Base-by-base conservation (phyloP, 2,888 invertebrate genomes). In the Lutraria lutraria region DNA sequence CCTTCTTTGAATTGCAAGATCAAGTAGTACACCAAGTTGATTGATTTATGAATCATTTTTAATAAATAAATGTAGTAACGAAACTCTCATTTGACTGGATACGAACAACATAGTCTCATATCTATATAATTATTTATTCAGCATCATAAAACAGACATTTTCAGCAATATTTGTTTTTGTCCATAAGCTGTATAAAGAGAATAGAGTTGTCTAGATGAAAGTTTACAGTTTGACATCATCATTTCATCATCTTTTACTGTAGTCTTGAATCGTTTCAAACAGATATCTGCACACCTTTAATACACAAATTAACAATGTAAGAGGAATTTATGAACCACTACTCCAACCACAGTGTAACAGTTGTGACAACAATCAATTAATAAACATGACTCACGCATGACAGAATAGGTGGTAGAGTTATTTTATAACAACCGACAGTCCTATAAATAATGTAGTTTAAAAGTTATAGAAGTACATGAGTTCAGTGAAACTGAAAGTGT, bases 181-280 rank as follows among this genome's bases (percentile, higher is more conserved):
- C 95, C 95, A 87, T 94, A 90, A 34, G 90, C 87, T 12, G 94
- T 93, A 79, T 94, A 93, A 25, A 95, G 88, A n/a, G 95, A 84
- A 86, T 94, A 95, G 76, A 89, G 90, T 76, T 94, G 92, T 52
- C 94, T 85, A n/a, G 90, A 76, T 25, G 92, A 31, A 25, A 93
- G 81, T 12, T 83, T 86, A 31, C 79, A 34, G 16, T 79, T 72
- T 16, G 83, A 52, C 31, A 93, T 72, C 10, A 72, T 83, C 19
- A 87, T 53, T 76, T 93, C 90, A 56, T 94, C 94, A 12, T 94
- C 93, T 52, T 90, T 89, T 43, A 94, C 52, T n/a, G 82, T 89
- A 16, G 91, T 90, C 19, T 54, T 83, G 88, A 94, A 94, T 53
- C 86, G 31, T 31, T 88, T 83, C 34, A 94, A 82, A 63, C 91